Base-by-base conservation (phyloP, 2,888 invertebrate species). In the Phytoseiulus persimilis region DNA sequence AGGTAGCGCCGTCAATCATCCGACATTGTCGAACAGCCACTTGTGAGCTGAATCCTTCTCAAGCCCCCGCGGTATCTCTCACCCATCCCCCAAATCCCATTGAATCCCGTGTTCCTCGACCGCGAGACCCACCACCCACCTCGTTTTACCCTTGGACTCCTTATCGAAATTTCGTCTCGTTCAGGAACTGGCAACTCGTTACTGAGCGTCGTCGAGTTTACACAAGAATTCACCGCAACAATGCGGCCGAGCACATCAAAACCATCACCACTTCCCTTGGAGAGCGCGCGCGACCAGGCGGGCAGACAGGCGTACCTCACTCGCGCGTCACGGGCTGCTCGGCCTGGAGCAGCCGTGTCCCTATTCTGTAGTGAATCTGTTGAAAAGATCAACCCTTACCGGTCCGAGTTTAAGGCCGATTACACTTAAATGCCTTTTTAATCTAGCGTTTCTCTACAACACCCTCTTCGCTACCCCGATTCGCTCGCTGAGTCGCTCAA, bases 401-500 rank as follows among this genome's bases (percentile, higher is more conserved):
- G 65, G 65, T 65, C 65, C 28, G 65, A 65, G 65, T 65, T 65
- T 87, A 32, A 87, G 87, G 87, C 32, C 33, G 87, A 87, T 87
- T 87, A 45, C 87, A 87, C 45, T 87, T 87, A 87, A 32, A 87
- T 87, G 33, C 87, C 33, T 87, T 87, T 87, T 87, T 33, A 87
- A 87, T 87, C 87, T 87, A 87, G 65, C 65, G 65, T 65, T 65
- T 65, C 65, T 65, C 65, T 65, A 65, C 65, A 65, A 65, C 65
- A 65, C 65, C 65, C 65, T 65, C 65, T 65, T 28, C 65, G 65
- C 65, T 65, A 14, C 65, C 28, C 65, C 65, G 65, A 65, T 65
- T 65, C 65, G 65, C 65, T 65, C 65, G 65, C 65, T 65, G 46
- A 46, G 46, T 46, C 46, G 46, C 46, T 46, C 46, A 46, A 46